phyloP scores from a whole-genome alignment of 2,888 invertebrate genomes.

The Ochropacha duplaris region DNA sequence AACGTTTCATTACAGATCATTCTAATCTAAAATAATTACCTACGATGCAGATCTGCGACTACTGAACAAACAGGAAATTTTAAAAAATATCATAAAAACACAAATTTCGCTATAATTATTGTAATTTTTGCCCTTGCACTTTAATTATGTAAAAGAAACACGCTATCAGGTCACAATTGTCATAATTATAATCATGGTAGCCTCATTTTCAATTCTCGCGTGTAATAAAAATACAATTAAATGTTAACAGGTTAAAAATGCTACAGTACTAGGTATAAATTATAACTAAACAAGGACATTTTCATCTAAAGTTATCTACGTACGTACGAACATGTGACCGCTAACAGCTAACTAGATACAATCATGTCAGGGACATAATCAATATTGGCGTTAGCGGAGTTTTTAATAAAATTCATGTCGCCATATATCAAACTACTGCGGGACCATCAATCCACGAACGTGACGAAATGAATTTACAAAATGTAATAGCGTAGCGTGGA shows the following conservation, averaged over 20 bases:
- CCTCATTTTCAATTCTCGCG: not conserved
- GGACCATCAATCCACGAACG: slow-evolving; percentile 28
- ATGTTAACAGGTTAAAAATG: no score
- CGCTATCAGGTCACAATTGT: not conserved
- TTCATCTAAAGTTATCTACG: not conserved
- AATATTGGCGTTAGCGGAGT: slow-evolving; percentile 9
- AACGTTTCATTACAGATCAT: not conserved
- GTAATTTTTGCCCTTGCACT: not conserved
- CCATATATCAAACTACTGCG: slow-evolving; percentile 20
- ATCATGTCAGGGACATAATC: not conserved
- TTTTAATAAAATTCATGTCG: slow-evolving; percentile 30
- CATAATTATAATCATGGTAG: not conserved
- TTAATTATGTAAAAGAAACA: not conserved
- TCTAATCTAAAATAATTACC: not conserved
- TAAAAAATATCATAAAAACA: no score
- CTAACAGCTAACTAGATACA: not conserved
- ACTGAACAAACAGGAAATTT: no score
- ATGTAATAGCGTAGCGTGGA: slow-evolving; percentile 30
- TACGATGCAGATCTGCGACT: not conserved
- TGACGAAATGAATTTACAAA: slow-evolving; percentile 34
- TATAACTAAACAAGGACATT: no score
- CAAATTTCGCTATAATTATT: no score
- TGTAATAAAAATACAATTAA: not conserved
- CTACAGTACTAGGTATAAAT: no score
- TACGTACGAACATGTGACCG: not conserved